These are phyloP conservation scores for Chrysolina americana DNA, from an alignment of 2,888 invertebrate genomes.

Conservation along the genomic window DNA sequence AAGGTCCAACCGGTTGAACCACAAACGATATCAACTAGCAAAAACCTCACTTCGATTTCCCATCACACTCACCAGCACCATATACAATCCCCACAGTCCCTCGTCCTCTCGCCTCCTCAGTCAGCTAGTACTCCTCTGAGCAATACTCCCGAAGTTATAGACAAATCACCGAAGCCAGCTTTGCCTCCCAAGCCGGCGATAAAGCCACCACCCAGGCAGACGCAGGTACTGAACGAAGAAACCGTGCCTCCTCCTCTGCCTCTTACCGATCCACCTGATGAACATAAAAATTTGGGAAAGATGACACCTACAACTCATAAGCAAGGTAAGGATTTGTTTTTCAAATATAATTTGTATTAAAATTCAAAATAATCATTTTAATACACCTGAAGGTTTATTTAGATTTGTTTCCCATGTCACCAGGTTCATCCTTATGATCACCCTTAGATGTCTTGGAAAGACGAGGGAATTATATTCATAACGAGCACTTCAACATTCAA, in stretches of 20 bases:
- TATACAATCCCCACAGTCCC: slow-evolving; percentile 58
- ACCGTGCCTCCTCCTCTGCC: slow-evolving; percentile 70
- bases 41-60: slow-evolving; percentile 56
- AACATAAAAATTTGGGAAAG: slow-evolving; percentile 47
- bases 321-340: slow-evolving; percentile 22
- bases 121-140: slow-evolving; percentile 75
- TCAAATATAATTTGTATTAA: no score
- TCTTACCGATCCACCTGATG: slow-evolving; percentile 64
- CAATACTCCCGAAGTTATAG: slow-evolving; percentile 54
- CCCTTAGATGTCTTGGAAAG: no score
- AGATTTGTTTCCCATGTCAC: no score
- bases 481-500: no score
- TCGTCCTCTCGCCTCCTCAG: slow-evolving; percentile 74
- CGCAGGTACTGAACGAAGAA: slow-evolving; percentile 58
- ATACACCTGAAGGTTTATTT: no score
- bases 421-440: no score
- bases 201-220: slow-evolving; percentile 74
- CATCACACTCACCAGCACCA: slow-evolving; percentile 46
- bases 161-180: slow-evolving; percentile 81
- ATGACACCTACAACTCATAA: slow-evolving; percentile 23
- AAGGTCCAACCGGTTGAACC: slow-evolving; percentile 87
- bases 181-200: slow-evolving; percentile 88
- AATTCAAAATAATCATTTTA: no score
- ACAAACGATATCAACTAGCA: slow-evolving; percentile 75
- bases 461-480: no score